phyloP scores from a whole-genome alignment of 2,113 vertebrate genomes.

The Arenaria interpres region DNA sequence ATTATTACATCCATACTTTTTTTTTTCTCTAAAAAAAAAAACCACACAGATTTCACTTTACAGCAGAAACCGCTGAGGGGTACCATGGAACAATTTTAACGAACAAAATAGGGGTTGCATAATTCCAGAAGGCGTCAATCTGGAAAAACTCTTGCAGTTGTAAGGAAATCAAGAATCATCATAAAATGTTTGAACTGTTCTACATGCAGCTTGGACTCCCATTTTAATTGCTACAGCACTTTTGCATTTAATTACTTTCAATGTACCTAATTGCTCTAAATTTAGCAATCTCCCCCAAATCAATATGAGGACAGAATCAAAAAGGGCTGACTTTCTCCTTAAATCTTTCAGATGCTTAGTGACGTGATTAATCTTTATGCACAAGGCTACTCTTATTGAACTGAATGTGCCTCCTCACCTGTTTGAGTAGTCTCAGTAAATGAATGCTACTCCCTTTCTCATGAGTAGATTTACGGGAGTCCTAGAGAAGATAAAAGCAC shows the following conservation, averaged over 20 bases:
- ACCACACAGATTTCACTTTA: constrained; percentile 23
- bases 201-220: neutral
- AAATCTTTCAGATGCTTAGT: constrained; percentile 21
- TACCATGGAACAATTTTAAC: neutral
- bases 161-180: neutral
- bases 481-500: neutral
- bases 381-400: neutral
- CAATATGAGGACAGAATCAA: constrained; percentile 58
- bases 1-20: constrained; percentile 36
- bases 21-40: neutral
- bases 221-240: constrained; percentile 48
- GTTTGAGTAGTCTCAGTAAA: neutral
- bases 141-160: neutral
- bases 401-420: neutral
- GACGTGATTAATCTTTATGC: constrained; percentile 13
- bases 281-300: constrained; percentile 50
- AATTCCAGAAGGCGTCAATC: neutral
- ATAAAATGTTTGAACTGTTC: constrained; percentile 2
- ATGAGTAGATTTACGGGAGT: neutral
- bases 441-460: neutral
- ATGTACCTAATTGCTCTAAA: constrained; percentile 58
- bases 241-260: constrained; percentile 58
- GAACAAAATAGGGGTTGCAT: neutral
- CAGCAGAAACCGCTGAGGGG: constrained; percentile 8
- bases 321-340: constrained; percentile 46